These are phyloP conservation scores for Muscina levida DNA, from an alignment of 2,888 invertebrate species.

Conservation along the genomic window DNA sequence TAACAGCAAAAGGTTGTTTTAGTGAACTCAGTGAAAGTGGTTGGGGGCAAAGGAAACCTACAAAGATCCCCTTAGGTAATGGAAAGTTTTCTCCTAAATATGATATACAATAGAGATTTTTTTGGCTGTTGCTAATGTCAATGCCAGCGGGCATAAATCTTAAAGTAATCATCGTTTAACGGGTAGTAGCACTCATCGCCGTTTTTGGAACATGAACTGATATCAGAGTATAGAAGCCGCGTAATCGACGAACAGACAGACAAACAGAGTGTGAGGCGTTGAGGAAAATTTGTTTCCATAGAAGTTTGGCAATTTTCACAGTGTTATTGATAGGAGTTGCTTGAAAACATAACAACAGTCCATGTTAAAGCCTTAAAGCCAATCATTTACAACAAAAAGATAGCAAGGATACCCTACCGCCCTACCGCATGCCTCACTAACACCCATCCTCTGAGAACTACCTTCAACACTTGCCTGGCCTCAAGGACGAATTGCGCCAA, in stretches of 20 bases:
- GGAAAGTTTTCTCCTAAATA: neutral
- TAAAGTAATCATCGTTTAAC: constrained; percentile 26
- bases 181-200: too few species aligned
- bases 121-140: constrained; percentile 14
- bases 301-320: neutral
- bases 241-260: neutral
- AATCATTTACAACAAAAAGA: neutral
- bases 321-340: neutral
- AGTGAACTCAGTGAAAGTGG: neutral
- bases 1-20: neutral
- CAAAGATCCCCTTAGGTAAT: neutral
- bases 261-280: neutral
- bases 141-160: constrained; percentile 31
- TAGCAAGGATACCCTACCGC: neutral
- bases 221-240: too few species aligned
- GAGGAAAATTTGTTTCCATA: neutral
- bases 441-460: neutral
- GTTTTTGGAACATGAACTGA: too few species aligned
- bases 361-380: constrained; percentile 5
- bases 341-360: neutral
- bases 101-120: neutral
- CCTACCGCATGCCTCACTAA: neutral
- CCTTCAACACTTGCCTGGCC: constrained; percentile 43
- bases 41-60: neutral
- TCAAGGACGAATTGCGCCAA: constrained; percentile 62